These are phyloP conservation scores for Malurus leucopterus DNA, from an alignment of 2,797 vertebrate genomes.

Conservation along the genomic window DNA sequence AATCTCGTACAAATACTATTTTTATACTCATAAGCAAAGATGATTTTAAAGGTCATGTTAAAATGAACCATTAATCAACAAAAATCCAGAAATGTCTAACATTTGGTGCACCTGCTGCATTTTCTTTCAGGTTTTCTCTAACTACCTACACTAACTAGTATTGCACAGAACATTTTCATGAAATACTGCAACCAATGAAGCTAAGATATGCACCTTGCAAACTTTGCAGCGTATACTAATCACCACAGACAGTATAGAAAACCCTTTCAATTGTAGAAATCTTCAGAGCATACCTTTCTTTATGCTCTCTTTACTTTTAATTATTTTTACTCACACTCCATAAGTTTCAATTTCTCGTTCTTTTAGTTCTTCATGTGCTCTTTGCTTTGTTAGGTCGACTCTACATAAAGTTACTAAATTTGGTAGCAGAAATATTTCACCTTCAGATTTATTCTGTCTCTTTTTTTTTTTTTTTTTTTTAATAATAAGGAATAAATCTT, in stretches of 20 bases:
- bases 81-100: neutral
- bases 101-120: neutral
- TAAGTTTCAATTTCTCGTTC: slow-evolving; percentile 17
- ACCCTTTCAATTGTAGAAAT: neutral
- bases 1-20: neutral
- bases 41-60: neutral
- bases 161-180: neutral
- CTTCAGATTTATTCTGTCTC: neutral
- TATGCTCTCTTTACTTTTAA: neutral
- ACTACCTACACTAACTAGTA: neutral
- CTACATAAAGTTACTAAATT: neutral
- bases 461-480: neutral
- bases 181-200: neutral
- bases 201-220: neutral
- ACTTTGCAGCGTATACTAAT: neutral
- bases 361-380: neutral
- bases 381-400: neutral
- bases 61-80: neutral
- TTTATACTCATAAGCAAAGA: neutral
- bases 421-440: neutral
- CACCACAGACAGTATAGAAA: neutral
- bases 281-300: neutral
- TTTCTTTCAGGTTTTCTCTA: neutral
- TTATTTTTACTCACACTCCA: slow-evolving; percentile 36
- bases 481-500: neutral